Evolutionary conservation across 2,888 invertebrate genomes (phyloP), one percentile per base, ranked within the genome.

Genomic region (Clivina fossor): DNA sequence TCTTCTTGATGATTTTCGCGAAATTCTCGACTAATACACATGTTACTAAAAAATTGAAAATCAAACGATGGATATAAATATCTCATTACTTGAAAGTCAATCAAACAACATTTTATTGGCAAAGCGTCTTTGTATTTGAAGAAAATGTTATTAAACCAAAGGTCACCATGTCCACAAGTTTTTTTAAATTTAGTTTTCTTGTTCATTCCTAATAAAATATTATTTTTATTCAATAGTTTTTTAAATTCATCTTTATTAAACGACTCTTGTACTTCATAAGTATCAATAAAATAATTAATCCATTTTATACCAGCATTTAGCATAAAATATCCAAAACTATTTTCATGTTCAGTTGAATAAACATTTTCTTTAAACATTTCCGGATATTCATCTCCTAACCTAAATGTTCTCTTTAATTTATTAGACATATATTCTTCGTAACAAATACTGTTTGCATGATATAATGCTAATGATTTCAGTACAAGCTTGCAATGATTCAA

Each of bases 381-480:
- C 2, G 59, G 51, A 48, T 64, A 62, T n/a, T 61, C 58, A 2
- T 65, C 61, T 5, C 37, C 9, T 44, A 70, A 44, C 33, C 50
- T 61, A 49, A 63, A 65, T 13, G 32, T 57, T 16, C 16, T 58
- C 9, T 59, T 53, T 7, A 58, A 30, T 32, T 62, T 58, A n/a
- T 61, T 54, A 1, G 58, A 58, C 53, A 62, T 65, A 8, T 64
- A 68, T 56, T 74, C 71, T 66, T 81, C 80, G 59, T 71, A 78
- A 40, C 79, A 67, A 4, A 80, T 71, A 4, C 76, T 71, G 11
- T 74, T 69, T 0, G 76, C 74, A 55, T 81, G 81, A 59, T 80
- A 76, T 62, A 77, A 74, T 0, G 80, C 76, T 24, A 81, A 61
- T 2, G 76, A 71, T 51, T 69, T 68, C 40, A 81, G 65, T 26